Evolutionary conservation across 2,797 vertebrate genomes (phyloP).

Genomic region (Myoxocephalus aenaeus): DNA sequence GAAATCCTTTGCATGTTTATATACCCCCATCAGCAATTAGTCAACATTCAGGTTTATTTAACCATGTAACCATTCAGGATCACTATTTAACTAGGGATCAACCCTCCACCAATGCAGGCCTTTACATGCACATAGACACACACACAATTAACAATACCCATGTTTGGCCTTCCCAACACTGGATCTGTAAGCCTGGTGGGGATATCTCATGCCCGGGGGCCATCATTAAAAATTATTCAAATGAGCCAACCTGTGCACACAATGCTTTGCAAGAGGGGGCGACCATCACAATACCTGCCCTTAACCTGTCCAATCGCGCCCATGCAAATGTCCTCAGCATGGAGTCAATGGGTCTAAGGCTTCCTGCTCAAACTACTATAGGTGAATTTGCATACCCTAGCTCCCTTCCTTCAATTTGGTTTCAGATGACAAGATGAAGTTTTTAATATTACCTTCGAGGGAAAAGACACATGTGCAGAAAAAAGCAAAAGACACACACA

Average conservation of each 20-base stretch:
- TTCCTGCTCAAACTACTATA: constrained; percentile 64
- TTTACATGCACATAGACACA: constrained; percentile 24
- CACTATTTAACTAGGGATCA: constrained; percentile 41
- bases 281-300: constrained; percentile 68
- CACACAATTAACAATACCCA: constrained; percentile 46
- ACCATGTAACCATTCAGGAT: constrained; percentile 39
- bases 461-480: constrained; percentile 51
- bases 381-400: constrained; percentile 75
- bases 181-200: constrained; percentile 60
- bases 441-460: constrained; percentile 74
- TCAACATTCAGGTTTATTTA: constrained; percentile 36
- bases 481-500: constrained; percentile 1
- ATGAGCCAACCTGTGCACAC: constrained; percentile 79
- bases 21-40: background rate
- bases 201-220: constrained; percentile 57
- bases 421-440: constrained; percentile 78
- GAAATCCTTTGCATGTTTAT: background rate
- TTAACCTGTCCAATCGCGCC: constrained; percentile 80
- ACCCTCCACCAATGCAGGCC: constrained; percentile 8
- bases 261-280: constrained; percentile 80
- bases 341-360: constrained; percentile 71
- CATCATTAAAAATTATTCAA: constrained; percentile 82
- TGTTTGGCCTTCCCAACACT: constrained; percentile 40
- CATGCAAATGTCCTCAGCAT: constrained; percentile 78
- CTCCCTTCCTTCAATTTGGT: constrained; percentile 75